These are phyloP conservation scores for Malurus alboscapulatus DNA, from an alignment of 2,113 vertebrate species.

Conservation along the genomic window DNA sequence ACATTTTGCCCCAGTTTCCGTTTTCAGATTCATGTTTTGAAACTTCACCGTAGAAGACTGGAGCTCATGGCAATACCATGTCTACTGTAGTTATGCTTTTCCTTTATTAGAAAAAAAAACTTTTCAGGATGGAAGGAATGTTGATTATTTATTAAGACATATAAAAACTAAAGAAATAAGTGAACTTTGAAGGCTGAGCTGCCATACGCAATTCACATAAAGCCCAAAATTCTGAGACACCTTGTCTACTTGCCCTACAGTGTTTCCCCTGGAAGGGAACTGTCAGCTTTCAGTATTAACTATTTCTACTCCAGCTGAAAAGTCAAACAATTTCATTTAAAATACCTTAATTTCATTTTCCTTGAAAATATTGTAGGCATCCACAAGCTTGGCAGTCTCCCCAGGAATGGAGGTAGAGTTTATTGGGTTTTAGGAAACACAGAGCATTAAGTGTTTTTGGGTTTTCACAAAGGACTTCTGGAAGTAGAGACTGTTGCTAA, in stretches of 20 bases:
- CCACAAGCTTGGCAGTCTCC: not conserved
- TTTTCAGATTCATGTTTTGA: not conserved
- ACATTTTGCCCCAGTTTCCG: not conserved
- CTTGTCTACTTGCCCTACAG: not conserved
- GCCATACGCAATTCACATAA: not conserved
- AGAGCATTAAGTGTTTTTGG: not conserved
- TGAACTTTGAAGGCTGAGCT: not conserved
- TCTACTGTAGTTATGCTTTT: not conserved
- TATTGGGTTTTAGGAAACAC: not conserved
- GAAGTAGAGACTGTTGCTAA: not conserved
- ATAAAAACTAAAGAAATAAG: not conserved
- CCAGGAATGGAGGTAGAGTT: not conserved
- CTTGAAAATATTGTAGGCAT: not conserved
- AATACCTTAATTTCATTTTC: not conserved
- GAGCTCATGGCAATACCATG: not conserved
- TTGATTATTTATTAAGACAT: not conserved
- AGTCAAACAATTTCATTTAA: not conserved
- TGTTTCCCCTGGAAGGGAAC: not conserved
- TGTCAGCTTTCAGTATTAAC: not conserved
- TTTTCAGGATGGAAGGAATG: not conserved
- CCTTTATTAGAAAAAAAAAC: not conserved
- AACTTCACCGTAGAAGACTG: accelerated
- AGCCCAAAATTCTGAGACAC: not conserved
- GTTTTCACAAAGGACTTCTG: not conserved
- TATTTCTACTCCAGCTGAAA: not conserved